Conservation (phyloP, 1,140 invertebrate genomes). For the Carposina sasakii region DNA sequence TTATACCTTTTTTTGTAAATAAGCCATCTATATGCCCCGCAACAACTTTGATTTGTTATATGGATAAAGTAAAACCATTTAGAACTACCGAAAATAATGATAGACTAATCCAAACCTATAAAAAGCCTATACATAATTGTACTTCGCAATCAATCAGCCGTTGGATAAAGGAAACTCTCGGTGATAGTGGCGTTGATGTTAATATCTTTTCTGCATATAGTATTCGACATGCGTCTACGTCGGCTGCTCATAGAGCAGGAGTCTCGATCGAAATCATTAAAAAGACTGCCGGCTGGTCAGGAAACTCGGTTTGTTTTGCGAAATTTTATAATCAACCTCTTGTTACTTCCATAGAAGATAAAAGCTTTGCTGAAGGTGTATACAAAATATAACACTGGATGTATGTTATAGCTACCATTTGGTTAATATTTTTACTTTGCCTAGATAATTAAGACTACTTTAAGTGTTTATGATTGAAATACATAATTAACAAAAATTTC, state of each 20-base stretch:
- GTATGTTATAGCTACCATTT: too few relatives aligned
- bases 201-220: constrained; percentile 1
- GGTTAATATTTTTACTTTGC: too few relatives aligned
- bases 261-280: constrained; percentile 5
- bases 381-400: too few relatives aligned
- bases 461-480: too few relatives aligned
- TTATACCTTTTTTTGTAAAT: not conserved
- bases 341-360: constrained; percentile 3
- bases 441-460: too few relatives aligned
- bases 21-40: not conserved
- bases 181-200: not conserved
- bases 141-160: not conserved
- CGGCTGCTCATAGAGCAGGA: not conserved
- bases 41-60: not conserved
- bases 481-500: too few relatives aligned
- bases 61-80: not conserved
- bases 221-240: constrained; percentile 6
- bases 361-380: too few relatives aligned
- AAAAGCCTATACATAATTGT: not conserved
- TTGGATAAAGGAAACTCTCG: constrained; percentile 5
- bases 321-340: constrained; percentile 4
- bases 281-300: constrained; percentile 7
- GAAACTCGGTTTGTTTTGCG: not conserved
- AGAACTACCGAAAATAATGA: not conserved
- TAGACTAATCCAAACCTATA: not conserved